Percentiles rank a stretch among this genome's conserved stretches.
Evolutionary conservation across 2,888 invertebrate species (phyloP).

Genomic region (Apodemia arnacis): DNA sequence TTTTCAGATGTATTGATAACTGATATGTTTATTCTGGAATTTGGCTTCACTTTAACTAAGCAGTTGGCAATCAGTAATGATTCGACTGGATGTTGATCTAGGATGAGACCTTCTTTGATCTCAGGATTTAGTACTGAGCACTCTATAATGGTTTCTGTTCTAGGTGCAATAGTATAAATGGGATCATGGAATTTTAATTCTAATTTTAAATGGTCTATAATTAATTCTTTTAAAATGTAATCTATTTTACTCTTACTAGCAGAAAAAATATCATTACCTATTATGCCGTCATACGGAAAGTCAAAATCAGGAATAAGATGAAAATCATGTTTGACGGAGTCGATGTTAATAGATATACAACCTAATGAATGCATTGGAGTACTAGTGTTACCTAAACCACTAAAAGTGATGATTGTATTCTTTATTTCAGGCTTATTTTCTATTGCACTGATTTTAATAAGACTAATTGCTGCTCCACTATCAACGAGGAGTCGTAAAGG

Average conservation of each 20-base stretch:
- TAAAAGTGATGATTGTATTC: not conserved
- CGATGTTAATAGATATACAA: not conserved
- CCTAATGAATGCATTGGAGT: slow-evolving; percentile 31
- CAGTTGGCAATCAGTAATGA: not conserved
- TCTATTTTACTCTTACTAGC: not conserved
- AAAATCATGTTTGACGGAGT: not conserved
- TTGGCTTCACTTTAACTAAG: not conserved
- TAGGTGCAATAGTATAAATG: slow-evolving; percentile 13
- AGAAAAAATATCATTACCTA: slow-evolving; percentile 20
- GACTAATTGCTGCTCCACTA: not conserved
- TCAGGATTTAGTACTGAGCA: slow-evolving; percentile 22
- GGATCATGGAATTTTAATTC: slow-evolving; percentile 22
- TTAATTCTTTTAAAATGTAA: not conserved
- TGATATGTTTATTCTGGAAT: too few relatives aligned
- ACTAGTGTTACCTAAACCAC: not conserved
- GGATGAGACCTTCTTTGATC: not conserved
- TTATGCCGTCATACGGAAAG: slow-evolving; percentile 30
- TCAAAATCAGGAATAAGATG: slow-evolving; percentile 3
- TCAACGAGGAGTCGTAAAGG: not conserved
- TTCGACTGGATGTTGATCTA: not conserved
- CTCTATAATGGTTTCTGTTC: slow-evolving; percentile 18
- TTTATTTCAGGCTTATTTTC: not conserved
- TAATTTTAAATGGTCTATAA: not conserved
- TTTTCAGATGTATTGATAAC: too few relatives aligned
- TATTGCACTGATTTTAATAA: not conserved